Evolutionary conservation across 92 coral and sea anemone genomes (phyloP), one percentile per base, ranked within the genome.

Genomic region (Epizoanthus ramosus): DNA sequence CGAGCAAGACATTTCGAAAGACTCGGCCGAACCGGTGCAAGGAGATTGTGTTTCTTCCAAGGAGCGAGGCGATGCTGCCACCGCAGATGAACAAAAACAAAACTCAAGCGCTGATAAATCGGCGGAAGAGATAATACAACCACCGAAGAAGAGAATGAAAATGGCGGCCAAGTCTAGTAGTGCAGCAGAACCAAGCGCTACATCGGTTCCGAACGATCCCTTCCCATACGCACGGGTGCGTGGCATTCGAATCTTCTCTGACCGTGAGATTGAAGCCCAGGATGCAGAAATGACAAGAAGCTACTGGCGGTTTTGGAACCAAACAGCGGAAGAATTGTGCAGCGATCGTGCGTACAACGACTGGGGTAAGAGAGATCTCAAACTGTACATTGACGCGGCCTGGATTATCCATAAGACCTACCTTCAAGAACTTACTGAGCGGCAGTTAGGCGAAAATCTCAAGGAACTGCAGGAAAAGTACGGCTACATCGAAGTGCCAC

Each of bases 311-410:
- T 97, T 97, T 79, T 97, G 99, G 99, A 94, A 97, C 83, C 83
- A 83, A 72, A 97, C 99, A 1, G 99, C 99, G 14, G 99, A 97
- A 65, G 99, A 97, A 79, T 73, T 97, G 77, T 97, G 99, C 75
- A 97, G 99, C 80, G 95, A 97, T 73, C 93, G 99, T 4, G 99
- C 99, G 15, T 97, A 94, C 88, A 97, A 97, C 81, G 99, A 97
- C 68, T 97, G 99, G 99, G 99, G 99, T 9, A 97, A 97, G 73
- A 86, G 99, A 74, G 99, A 97, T 90, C 88, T 97, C 54, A 97
- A 97, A 75, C 92, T 97, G 58, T 97, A 93, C 76, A 94, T 97
- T 68, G 99, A 97, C 65, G 99, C 99, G 25, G 99, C 99, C 9
- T 97, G 99, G 99, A 94, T 97, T 19, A 93, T 93, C 52, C 98